Base-by-base conservation (phyloP, 2,797 vertebrate genomes). In the Hephaestus fuliginosus region DNA sequence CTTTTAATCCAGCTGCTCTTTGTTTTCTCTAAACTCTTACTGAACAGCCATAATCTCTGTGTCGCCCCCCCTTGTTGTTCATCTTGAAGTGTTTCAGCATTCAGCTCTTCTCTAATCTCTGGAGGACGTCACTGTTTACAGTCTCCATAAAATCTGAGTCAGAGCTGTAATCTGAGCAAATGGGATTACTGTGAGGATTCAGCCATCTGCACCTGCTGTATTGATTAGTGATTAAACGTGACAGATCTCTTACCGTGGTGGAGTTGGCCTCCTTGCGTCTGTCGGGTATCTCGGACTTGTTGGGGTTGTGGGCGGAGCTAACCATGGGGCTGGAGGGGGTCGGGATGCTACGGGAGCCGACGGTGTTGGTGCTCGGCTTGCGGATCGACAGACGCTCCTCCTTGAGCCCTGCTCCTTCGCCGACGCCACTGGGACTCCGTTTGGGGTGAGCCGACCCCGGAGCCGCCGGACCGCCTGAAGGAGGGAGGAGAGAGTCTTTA, bases 271-370 rank as follows among this genome's bases (percentile, higher is more conserved):
- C 97, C 91, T 98, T 98, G 91, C 97, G 96, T 12, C 97, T 93
- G 86, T 97, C 97, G 0, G 97, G 97, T 83, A 98, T 98, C 93
- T 98, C 97, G 0, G 97, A 92, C 82, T 98, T 98, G 83, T 98
- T 98, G 25, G 97, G 97, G 92, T 98, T 98, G 94, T 97, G 96
- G 71, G 97, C 97, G 0, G 96, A 97, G 96, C 97, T 98, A 70
- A 98, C 97, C 97, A 98, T 97, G 51, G 97, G 97, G 85, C 97
- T 98, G 78, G 97, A 97, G 8, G 97, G 97, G 2, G 96, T 93
- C 17, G 96, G 93, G 84, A 93, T 93, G 86, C 95, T 96, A 1
- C 96, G 95, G 11, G 96, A 95, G 62, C 97, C 95, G 0, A 94
- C 95, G 0, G 96, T 81, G 0, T 93, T 96, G 88, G 96, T 95